Evolutionary conservation across 1,140 invertebrate genomes (phyloP).

Genomic region (Dermatophagoides farinae): DNA sequence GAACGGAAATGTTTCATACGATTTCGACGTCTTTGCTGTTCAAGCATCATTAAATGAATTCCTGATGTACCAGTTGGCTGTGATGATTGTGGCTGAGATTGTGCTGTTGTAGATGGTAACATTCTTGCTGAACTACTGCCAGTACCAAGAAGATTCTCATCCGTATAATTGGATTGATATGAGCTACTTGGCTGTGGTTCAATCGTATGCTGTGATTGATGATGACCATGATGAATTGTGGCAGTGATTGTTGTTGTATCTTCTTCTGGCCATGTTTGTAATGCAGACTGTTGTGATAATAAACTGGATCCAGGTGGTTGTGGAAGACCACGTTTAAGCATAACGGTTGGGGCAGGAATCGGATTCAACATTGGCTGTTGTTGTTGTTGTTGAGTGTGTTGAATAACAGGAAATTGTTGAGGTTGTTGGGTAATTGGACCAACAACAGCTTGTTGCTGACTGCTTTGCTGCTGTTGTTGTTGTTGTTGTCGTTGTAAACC

Average conservation of each 20-base stretch:
- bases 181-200: neutral
- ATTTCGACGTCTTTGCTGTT: neutral
- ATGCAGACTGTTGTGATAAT: conserved; percentile 6
- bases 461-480: neutral
- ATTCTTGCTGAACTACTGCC: neutral
- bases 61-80: too few species aligned
- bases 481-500: neutral
- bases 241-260: neutral
- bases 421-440: neutral
- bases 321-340: conserved; percentile 14
- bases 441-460: neutral
- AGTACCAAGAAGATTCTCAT: neutral
- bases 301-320: conserved; percentile 18
- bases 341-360: neutral
- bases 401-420: neutral
- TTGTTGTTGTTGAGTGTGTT: conserved; percentile 2
- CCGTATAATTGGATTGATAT: neutral
- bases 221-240: neutral
- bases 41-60: neutral
- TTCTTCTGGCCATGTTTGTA: conserved; percentile 2
- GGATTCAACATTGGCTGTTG: neutral
- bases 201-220: neutral
- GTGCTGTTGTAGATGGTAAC: neutral
- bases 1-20: neutral
- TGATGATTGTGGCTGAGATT: neutral